Percentiles rank a stretch among this genome's conserved stretches.
These are phyloP conservation scores for Thalpophila matura DNA, from an alignment of 2,888 invertebrate species.

Conservation along the genomic window DNA sequence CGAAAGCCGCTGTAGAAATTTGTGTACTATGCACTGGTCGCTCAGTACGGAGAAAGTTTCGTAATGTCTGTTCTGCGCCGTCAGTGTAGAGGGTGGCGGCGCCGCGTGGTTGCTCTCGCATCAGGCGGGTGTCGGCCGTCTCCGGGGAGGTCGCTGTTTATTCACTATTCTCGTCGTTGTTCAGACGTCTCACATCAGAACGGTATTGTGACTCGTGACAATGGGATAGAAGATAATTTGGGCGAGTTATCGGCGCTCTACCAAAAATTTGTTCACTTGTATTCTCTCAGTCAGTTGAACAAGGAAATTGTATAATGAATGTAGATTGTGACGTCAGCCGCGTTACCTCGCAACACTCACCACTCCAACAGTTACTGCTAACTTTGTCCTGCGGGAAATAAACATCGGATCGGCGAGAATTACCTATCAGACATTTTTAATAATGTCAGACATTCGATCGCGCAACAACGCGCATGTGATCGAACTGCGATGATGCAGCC, in stretches of 20 bases:
- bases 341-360: too few species aligned
- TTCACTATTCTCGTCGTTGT: constrained; percentile 53
- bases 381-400: too few species aligned
- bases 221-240: constrained; percentile 62
- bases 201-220: constrained; percentile 68
- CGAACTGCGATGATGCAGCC: too few species aligned
- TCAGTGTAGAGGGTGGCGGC: constrained; percentile 30
- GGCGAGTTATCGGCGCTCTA: constrained; percentile 10
- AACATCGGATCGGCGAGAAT: too few species aligned
- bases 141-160: constrained; percentile 74
- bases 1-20: constrained; percentile 4
- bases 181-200: constrained; percentile 57
- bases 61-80: neutral
- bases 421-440: too few species aligned
- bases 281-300: too few species aligned
- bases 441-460: too few species aligned
- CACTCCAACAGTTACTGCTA: too few species aligned
- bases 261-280: too few species aligned
- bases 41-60: neutral
- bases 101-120: constrained; percentile 63
- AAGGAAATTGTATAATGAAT: too few species aligned
- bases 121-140: constrained; percentile 66
- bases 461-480: too few species aligned
- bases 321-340: too few species aligned
- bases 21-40: constrained; percentile 22